Percentiles rank a stretch among this genome's conserved stretches.
phyloP scores from a whole-genome alignment of 2,797 vertebrate genomes.

The Mus caroli region DNA sequence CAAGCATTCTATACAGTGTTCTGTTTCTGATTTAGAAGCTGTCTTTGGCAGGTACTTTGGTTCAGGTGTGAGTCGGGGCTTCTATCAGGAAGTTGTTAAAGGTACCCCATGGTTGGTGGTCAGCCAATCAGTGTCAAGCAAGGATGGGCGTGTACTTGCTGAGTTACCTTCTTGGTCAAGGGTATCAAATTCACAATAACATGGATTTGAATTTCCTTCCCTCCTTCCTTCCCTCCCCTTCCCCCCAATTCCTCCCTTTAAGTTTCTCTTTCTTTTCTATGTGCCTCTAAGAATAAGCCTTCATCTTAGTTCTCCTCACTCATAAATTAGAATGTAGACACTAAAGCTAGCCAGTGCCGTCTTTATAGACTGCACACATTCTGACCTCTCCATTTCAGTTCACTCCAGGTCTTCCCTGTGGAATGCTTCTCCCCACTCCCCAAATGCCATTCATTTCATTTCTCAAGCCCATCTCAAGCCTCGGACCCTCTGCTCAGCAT shows the following conservation, averaged over 20 bases:
- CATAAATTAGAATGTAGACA: background rate
- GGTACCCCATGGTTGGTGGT: background rate
- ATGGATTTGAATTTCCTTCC: background rate
- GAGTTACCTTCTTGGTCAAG: background rate
- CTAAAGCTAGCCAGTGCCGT: background rate
- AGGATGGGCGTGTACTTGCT: background rate
- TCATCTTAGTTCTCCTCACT: background rate
- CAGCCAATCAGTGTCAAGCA: background rate
- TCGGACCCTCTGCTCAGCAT: background rate
- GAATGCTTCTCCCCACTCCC: background rate
- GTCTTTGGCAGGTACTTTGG: background rate
- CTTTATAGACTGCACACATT: background rate
- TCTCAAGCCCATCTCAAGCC: background rate
- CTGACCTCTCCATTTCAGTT: background rate
- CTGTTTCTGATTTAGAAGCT: background rate
- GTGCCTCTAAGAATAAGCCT: background rate
- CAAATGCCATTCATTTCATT: background rate
- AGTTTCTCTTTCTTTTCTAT: conserved; percentile 2
- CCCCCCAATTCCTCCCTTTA: background rate
- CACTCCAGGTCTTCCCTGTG: conserved; percentile 23
- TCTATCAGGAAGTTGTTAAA: conserved; percentile 28
- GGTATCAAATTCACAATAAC: background rate
- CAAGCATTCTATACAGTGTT: conserved; percentile 21
- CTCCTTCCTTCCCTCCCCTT: background rate
- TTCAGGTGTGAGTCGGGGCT: background rate